Evolutionary conservation across 2,888 invertebrate species (phyloP).

Genomic region (Oscheius sp.): DNA sequence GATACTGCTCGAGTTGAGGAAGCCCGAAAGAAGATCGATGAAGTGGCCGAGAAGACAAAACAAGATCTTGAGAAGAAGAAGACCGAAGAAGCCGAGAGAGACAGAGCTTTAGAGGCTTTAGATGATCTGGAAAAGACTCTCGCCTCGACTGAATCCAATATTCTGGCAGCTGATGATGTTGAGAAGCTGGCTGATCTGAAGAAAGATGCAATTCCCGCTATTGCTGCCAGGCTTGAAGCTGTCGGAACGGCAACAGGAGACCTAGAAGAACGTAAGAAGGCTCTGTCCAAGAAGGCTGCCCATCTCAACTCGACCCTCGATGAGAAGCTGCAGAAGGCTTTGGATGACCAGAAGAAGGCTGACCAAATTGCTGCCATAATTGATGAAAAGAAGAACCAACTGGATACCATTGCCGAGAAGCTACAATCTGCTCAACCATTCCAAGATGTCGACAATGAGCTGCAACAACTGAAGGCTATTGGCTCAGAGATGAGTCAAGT

Average conservation of each 20-base stretch:
- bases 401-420: constrained; percentile 27
- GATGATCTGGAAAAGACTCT: constrained; percentile 4
- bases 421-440: constrained; percentile 34
- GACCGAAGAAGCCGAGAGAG: constrained; percentile 1
- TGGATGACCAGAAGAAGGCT: constrained; percentile 34
- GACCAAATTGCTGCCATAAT: constrained; percentile 6
- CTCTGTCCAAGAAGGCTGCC: constrained; percentile 27
- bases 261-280: constrained; percentile 36
- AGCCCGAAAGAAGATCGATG: constrained; percentile 14
- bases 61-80: constrained; percentile 9
- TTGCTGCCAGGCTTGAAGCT: constrained; percentile 30
- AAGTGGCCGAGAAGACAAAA: background rate
- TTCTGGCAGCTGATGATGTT: background rate
- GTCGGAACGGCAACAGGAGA: constrained; percentile 34
- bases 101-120: constrained; percentile 1
- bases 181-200: constrained; percentile 1
- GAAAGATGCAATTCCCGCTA: constrained; percentile 1
- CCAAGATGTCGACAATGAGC: constrained; percentile 37
- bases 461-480: constrained; percentile 30
- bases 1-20: constrained; percentile 3
- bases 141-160: background rate
- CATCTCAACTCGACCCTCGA: constrained; percentile 17
- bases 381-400: constrained; percentile 32
- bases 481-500: constrained; percentile 30
- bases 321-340: constrained; percentile 22